Evolutionary conservation across 2,113 vertebrate species (phyloP).

Genomic region (Aldabrachelys gigantea): DNA sequence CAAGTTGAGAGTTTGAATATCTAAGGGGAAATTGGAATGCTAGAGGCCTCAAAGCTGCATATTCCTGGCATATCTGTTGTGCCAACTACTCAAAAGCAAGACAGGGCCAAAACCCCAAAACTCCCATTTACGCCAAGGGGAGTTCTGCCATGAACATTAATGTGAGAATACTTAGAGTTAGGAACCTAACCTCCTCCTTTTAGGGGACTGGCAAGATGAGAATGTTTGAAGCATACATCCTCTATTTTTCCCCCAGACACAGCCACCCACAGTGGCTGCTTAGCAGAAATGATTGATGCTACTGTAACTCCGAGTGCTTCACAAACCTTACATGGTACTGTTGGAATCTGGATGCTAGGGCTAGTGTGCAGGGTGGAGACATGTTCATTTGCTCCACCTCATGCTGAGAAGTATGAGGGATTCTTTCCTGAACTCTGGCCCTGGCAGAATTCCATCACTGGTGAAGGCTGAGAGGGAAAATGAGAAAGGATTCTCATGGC

Average conservation of each 20-base stretch:
- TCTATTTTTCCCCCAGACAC: background rate
- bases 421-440: background rate
- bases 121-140: background rate
- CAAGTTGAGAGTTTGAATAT: slow-evolving; percentile 56
- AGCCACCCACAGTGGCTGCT: background rate
- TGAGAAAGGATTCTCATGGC: background rate
- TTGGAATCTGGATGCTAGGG: background rate
- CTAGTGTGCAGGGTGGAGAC: background rate
- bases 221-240: background rate
- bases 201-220: background rate
- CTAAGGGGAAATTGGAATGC: slow-evolving; percentile 14
- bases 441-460: background rate
- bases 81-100: slow-evolving; percentile 32
- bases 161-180: background rate
- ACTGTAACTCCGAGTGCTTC: background rate
- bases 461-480: background rate
- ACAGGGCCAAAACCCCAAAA: background rate
- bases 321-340: background rate
- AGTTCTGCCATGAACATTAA: background rate
- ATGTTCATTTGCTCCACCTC: background rate
- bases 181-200: background rate
- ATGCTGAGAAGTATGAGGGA: background rate
- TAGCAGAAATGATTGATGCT: background rate
- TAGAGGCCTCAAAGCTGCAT: slow-evolving; percentile 4
- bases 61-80: slow-evolving; percentile 32